Evolutionary conservation across 2,888 invertebrate species (phyloP), one percentile per base, ranked within the genome.

Genomic region (Baronia brevicornis): DNA sequence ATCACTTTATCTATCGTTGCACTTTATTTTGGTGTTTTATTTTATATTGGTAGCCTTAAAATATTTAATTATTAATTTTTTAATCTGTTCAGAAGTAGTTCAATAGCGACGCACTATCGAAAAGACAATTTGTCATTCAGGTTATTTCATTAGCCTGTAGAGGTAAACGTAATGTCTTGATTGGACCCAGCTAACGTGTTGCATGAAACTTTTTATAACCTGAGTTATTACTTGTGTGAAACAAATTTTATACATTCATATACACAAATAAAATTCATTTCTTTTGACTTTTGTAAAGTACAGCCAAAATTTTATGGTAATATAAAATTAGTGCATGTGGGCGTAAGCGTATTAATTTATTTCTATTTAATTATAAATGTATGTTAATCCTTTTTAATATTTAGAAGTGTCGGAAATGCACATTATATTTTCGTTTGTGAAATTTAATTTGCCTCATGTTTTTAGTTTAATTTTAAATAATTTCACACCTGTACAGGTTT

Each of bases 1-100:
- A 63, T 69, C 77, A 78, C 75, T 70, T 70, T 45, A 68, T 44
- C 69, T 73, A 64, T 70, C 67, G 68, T 69, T 75, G 79, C 80
- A 82, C 82, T 63, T 73, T 63, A 68, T 77, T 66, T 73, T 60
- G 64, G 63, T 77, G 71, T 79, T 46, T 71, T 43, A 64, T 69
- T 75, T 71, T 47, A 41, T 51, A 51, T 70, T 68, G 47, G 45
- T 50, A 51, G 58, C 54, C 59, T 57, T 50, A 49, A 42, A 52
- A 57, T 59, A 44, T 47, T 63, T 52, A 31, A 27, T 27, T 28
- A 48, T 67, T 59, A 55, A 44, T 52, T 46, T 53, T 40, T 41
- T 30, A 38, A 38, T 36, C 31, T 39, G 38, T 59, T 64, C 51
- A 33, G 38, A 45, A 57, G 68, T 72, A 70, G 72, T 57, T 19